Percentiles rank a stretch among this genome's conserved stretches.
These are phyloP conservation scores for Semotilus atromaculatus DNA, from an alignment of 2,797 vertebrate genomes.

Conservation along the genomic window DNA sequence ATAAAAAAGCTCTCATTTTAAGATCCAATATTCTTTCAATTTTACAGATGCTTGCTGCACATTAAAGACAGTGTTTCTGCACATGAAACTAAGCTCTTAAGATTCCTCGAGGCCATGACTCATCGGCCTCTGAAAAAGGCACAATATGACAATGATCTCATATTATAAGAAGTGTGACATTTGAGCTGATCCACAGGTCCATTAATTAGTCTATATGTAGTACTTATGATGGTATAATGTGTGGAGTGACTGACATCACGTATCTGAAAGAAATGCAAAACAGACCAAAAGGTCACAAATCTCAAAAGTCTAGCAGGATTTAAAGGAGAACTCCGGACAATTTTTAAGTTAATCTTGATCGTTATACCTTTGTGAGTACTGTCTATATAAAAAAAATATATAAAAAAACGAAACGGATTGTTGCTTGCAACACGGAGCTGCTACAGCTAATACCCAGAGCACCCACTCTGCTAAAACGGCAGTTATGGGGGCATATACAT, in stretches of 20 bases:
- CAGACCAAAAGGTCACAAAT: not conserved
- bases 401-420: too few relatives aligned
- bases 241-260: not conserved
- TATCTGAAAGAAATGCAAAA: not conserved
- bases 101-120: not conserved
- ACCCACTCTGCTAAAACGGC: too few relatives aligned
- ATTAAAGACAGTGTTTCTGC: not conserved
- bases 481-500: too few relatives aligned
- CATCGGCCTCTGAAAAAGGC: not conserved
- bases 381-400: too few relatives aligned
- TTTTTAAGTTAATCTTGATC: too few relatives aligned
- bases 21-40: not conserved
- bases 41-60: not conserved
- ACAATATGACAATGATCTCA: slow-evolving; percentile 8
- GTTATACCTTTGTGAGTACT: too few relatives aligned
- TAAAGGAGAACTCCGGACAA: too few relatives aligned
- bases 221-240: not conserved
- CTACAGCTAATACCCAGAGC: too few relatives aligned
- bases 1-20: not conserved
- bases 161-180: not conserved
- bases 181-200: not conserved
- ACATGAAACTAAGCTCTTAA: not conserved
- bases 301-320: not conserved
- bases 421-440: too few relatives aligned
- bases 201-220: not conserved